Evolutionary conservation across 2,888 invertebrate genomes (phyloP).

Genomic region (Drosophila tripunctata): DNA sequence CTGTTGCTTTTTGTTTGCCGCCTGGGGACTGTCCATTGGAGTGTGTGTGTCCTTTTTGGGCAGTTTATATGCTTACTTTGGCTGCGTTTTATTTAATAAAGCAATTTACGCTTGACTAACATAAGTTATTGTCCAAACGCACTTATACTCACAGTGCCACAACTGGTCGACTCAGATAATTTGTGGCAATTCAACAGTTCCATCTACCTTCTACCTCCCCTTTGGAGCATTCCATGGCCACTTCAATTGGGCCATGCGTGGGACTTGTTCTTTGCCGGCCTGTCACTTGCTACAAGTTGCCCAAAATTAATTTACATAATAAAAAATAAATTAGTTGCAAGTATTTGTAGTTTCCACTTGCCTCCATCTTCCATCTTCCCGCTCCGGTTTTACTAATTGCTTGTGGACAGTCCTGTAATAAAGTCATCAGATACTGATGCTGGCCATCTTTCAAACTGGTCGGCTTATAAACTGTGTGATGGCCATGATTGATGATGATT

Average conservation of each 20-base stretch:
- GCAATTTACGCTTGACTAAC: constrained; percentile 80
- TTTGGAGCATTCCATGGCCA: not conserved
- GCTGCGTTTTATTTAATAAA: constrained; percentile 78
- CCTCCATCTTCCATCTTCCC: not conserved
- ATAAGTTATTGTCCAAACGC: constrained; percentile 75
- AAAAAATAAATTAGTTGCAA: constrained; percentile 68
- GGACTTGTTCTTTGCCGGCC: constrained; percentile 2
- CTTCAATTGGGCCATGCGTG: constrained; percentile 3
- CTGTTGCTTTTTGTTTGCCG: constrained; percentile 15
- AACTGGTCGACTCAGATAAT: constrained; percentile 67
- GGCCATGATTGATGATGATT: constrained; percentile 65
- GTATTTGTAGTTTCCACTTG: constrained; percentile 26
- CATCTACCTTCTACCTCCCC: not conserved
- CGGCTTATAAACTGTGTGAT: constrained; percentile 30
- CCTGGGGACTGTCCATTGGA: constrained; percentile 37
- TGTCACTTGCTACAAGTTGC: constrained; percentile 61
- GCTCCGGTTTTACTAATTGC: constrained; percentile 17
- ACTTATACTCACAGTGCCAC: constrained; percentile 46
- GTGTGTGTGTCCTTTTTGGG: constrained; percentile 55
- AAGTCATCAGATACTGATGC: constrained; percentile 30
- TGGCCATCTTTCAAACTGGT: constrained; percentile 28
- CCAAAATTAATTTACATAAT: constrained; percentile 76
- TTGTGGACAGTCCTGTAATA: constrained; percentile 26
- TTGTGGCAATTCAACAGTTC: constrained; percentile 30
- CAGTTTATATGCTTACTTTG: constrained; percentile 65